Base-by-base conservation (phyloP, 2,888 invertebrate genomes). In the Stomorhina lunata region DNA sequence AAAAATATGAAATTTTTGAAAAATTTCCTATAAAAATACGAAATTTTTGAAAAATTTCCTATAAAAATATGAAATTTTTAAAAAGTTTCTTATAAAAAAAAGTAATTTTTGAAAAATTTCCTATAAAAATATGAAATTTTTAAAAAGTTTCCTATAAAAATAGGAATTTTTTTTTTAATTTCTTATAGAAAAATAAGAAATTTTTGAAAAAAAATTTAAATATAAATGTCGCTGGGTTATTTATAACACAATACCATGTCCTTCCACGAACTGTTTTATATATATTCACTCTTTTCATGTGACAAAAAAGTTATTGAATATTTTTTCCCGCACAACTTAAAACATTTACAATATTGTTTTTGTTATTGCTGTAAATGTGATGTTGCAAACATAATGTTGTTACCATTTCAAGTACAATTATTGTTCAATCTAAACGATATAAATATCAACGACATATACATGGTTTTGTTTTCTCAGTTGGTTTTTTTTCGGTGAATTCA, bases 361-460 rank as follows among this genome's bases (percentile, higher is more conserved):
- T 27, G 12, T 29, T 20, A 6, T 48, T 45, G n/a, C 6, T 57
- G 27, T 22, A 40, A 40, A 50, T 25, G 9, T 61, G 48, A 12
- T 45, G 40, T 55, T 55, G 32, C 12, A 68, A 50, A 53, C 61
- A n/a, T n/a, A n/a, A 20, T 48, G 32, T 12, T 66, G 66, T 59
- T 80, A 43, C 66, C 72, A 73, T 66, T 72, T 68, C 22, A 66
- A 25, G 55, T 17, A 12, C 9, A 40, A 12, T 10, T 20, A 65
- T 61, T 77, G 40, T 32, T 71, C 45, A 71, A 65, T 63, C 17
- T 29, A 17, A 65, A 55, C 12, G 32, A 71, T 65, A 48, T 57
- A 72, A 79, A 55, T 65, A 65, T 37, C 57, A 71, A 48, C 12
- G 79, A 48, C 71, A 78, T 43, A 55, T 63, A 48, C 65, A 65